Evolutionary conservation across 1,140 invertebrate genomes (phyloP).

Genomic region (Brachionus calyciflorus): DNA sequence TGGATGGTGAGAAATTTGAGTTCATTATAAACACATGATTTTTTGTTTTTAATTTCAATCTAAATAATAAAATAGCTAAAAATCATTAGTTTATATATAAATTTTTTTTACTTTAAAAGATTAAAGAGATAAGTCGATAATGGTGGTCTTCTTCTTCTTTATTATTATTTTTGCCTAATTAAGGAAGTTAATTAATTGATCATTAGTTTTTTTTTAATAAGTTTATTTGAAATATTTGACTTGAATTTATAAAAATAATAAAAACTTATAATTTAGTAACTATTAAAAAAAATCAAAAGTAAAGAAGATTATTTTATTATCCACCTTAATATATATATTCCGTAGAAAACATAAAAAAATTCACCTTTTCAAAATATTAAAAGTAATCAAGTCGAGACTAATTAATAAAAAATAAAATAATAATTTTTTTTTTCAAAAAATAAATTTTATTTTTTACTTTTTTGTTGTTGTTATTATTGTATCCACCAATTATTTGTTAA

Average conservation of each 20-base stretch:
- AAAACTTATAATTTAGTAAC: no score
- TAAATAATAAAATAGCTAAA: not conserved
- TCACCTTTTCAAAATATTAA: slow-evolving; percentile 35
- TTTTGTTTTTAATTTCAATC: not conserved
- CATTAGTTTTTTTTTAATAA: slow-evolving; percentile 41
- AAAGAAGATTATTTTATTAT: slow-evolving; percentile 35
- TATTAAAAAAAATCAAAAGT: not conserved
- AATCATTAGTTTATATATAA: not conserved
- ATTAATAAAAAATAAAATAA: slow-evolving; percentile 12
- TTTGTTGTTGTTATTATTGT: not conserved
- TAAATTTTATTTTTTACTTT: not conserved
- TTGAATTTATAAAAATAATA: slow-evolving; percentile 1
- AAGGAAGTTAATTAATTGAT: slow-evolving; percentile 37
- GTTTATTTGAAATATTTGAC: slow-evolving; percentile 33
- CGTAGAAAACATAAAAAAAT: not conserved
- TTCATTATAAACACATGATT: slow-evolving; percentile 24
- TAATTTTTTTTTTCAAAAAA: no score
- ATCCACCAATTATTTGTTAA: slow-evolving; percentile 3
- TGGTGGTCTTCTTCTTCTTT: not conserved
- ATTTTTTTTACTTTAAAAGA: slow-evolving; percentile 22
- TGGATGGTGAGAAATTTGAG: not conserved
- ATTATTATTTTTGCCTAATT: no score
- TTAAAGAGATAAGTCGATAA: slow-evolving; percentile 30
- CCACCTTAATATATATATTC: not conserved
- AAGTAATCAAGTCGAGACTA: slow-evolving; percentile 22